Percentiles rank a stretch among this genome's conserved stretches.
Conservation (phyloP, 2,888 invertebrate species). For the Plusia festucae region DNA sequence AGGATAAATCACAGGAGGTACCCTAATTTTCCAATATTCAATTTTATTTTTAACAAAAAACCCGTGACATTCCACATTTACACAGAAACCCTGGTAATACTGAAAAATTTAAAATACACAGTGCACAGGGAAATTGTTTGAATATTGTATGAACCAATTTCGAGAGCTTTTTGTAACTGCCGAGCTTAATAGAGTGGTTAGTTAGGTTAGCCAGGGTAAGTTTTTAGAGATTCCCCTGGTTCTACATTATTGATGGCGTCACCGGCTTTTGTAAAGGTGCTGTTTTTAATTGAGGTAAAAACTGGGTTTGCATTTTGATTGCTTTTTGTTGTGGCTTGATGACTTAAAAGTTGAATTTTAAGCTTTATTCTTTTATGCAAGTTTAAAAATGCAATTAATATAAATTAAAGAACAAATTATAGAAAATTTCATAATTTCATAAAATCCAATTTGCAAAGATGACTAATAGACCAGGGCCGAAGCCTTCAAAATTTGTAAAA, state of each 20-base stretch:
- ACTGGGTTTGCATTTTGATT: neutral
- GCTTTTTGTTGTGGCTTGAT: neutral
- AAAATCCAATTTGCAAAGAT: too few species aligned
- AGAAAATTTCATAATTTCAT: too few species aligned
- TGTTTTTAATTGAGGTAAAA: neutral
- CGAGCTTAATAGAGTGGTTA: constrained; percentile 27
- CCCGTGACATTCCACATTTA: too few species aligned
- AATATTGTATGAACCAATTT: constrained; percentile 16
- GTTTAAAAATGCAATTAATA: too few species aligned
- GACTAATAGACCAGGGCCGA: too few species aligned
- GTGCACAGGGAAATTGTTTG: constrained; percentile 10
- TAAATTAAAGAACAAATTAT: too few species aligned
- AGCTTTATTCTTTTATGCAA: too few species aligned
- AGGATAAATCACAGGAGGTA: too few species aligned
- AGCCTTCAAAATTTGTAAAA: too few species aligned
- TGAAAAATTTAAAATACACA: neutral
- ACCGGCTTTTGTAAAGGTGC: neutral
- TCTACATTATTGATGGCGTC: neutral
- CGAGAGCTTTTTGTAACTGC: constrained; percentile 15
- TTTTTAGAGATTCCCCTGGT: neutral
- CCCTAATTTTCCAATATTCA: too few species aligned
- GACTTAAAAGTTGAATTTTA: neutral
- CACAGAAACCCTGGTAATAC: too few species aligned
- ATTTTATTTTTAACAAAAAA: too few species aligned
- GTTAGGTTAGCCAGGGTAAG: neutral